A percentile compares a stretch with the other conserved stretches of the same genome.
Evolutionary conservation across 2,113 vertebrate species (phyloP).

Genomic region (Tretioscincus oriximinensis): DNA sequence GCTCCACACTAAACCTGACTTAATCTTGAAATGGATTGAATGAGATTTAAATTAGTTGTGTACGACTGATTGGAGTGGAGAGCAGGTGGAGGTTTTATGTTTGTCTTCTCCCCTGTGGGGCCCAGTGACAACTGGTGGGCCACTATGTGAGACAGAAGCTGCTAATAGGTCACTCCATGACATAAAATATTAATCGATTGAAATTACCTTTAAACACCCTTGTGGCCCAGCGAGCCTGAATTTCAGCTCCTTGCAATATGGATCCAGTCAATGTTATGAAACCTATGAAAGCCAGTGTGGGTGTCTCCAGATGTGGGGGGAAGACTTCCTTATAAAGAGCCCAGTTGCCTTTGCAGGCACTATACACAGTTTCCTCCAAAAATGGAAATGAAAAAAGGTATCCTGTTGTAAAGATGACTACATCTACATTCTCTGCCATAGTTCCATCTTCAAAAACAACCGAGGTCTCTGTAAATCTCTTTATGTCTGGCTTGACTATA

Average conservation of each 20-base stretch:
- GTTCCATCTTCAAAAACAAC: conserved; percentile 82
- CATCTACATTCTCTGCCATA: conserved; percentile 73
- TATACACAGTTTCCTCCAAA: conserved; percentile 69
- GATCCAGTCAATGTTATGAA: conserved; percentile 75
- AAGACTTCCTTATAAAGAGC: conserved; percentile 82
- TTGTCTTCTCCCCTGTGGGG: too few species aligned
- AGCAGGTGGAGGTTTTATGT: too few species aligned
- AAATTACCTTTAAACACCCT: conserved; percentile 82
- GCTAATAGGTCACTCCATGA: too few species aligned
- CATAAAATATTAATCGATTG: too few species aligned
- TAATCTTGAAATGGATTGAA: too few species aligned
- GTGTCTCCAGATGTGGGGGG: conserved; percentile 75
- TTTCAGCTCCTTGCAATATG: conserved; percentile 78
- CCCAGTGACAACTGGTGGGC: too few species aligned
- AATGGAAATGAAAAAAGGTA: conserved; percentile 76
- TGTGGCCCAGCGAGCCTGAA: conserved; percentile 89
- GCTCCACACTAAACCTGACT: too few species aligned
- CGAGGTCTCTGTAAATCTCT: conserved; percentile 70
- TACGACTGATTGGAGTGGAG: too few species aligned
- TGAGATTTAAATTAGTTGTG: too few species aligned
- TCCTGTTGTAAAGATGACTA: conserved; percentile 85
- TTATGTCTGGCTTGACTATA: conserved; percentile 76
- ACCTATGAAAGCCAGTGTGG: conserved; percentile 84
- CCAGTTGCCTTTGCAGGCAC: conserved; percentile 54
- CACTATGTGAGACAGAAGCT: too few species aligned